Evolutionary conservation across 1,140 invertebrate species (phyloP).

Genomic region (Yoshiicerus persimilis): DNA sequence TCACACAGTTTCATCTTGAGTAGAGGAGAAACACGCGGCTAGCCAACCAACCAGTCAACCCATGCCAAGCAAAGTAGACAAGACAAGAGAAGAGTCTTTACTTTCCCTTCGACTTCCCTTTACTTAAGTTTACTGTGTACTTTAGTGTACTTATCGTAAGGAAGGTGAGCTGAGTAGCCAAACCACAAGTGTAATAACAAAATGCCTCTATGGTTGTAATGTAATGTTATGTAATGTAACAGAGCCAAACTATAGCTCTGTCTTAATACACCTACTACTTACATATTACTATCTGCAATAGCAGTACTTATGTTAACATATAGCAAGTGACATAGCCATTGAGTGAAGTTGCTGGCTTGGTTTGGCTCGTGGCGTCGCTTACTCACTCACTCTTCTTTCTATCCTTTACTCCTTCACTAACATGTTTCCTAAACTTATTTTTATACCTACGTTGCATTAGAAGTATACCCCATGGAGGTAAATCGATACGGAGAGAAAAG

Average conservation of each 20-base stretch:
- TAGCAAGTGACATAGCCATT: background rate
- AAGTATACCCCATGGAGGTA: conserved; percentile 3
- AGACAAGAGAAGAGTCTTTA: background rate
- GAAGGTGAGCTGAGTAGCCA: background rate
- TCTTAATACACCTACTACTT: background rate
- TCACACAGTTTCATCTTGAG: background rate
- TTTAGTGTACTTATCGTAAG: background rate
- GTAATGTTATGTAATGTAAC: background rate
- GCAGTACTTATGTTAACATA: background rate
- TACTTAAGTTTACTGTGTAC: background rate
- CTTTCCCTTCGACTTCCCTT: background rate
- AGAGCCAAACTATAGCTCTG: background rate
- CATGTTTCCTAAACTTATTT: conserved; percentile 6
- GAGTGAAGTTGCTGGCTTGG: background rate
- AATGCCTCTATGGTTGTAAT: background rate
- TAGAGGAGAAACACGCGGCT: background rate
- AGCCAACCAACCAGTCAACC: background rate
- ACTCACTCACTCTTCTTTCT: background rate
- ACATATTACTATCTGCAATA: background rate
- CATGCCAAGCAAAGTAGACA: background rate
- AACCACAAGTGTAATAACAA: conserved; percentile 17
- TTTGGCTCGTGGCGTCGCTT: conserved; percentile 7
- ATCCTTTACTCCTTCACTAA: background rate
- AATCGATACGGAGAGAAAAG: conserved; percentile 24
- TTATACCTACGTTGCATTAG: background rate